Conservation (phyloP, 2,888 invertebrate species). For the Andrena fulva region DNA sequence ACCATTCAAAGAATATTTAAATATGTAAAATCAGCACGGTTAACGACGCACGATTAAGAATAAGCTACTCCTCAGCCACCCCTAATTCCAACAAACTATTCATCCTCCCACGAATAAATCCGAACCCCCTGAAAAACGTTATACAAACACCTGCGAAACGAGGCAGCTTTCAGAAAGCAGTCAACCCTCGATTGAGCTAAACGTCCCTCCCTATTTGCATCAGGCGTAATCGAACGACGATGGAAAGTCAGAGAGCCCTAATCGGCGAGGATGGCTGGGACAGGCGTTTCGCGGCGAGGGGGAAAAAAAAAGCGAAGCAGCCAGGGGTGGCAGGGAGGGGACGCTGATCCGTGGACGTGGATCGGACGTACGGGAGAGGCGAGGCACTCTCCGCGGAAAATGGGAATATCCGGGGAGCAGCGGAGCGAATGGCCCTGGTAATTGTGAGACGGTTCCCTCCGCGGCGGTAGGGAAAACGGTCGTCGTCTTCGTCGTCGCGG, state of each 20-base stretch:
- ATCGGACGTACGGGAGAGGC: slow-evolving; percentile 44
- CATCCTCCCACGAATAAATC: neutral
- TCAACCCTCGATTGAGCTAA: neutral
- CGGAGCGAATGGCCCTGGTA: slow-evolving; percentile 61
- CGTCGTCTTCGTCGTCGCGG: slow-evolving; percentile 23
- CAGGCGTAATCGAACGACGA: slow-evolving; percentile 1
- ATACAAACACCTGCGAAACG: neutral
- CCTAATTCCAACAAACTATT: too few species aligned
- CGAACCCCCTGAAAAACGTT: too few species aligned
- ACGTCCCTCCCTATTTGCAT: slow-evolving; percentile 1
- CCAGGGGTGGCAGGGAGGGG: neutral
- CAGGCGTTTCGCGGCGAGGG: slow-evolving; percentile 9
- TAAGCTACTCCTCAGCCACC: too few species aligned
- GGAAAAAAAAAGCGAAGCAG: slow-evolving; percentile 18
- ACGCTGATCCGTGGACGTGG: slow-evolving; percentile 32
- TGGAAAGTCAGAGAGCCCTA: neutral
- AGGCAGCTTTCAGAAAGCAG: neutral
- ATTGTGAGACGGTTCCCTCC: slow-evolving; percentile 61
- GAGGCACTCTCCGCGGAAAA: slow-evolving; percentile 62
- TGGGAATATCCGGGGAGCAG: slow-evolving; percentile 69
- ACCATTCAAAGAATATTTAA: too few species aligned
- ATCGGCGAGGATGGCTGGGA: slow-evolving; percentile 4
- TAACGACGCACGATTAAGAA: too few species aligned
- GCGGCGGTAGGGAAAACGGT: slow-evolving; percentile 4
- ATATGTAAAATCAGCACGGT: too few species aligned